These are phyloP conservation scores for Hydrotaea diabolus DNA, from an alignment of 2,888 invertebrate species.

Conservation along the genomic window DNA sequence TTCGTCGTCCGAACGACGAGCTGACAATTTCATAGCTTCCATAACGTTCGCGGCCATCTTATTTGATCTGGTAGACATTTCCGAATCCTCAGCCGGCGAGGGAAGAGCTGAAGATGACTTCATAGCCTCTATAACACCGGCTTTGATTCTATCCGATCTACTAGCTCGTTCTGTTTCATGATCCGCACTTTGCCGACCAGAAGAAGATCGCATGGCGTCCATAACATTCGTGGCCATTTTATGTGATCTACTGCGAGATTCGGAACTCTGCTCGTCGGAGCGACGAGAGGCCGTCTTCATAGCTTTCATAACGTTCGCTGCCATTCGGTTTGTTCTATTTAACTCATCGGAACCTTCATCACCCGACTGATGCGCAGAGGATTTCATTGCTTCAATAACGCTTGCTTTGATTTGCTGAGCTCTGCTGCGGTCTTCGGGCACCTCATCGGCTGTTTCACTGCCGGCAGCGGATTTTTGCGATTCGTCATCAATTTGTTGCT, in stretches of 20 bases:
- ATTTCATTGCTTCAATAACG: conserved; percentile 7
- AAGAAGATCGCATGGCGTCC: background rate
- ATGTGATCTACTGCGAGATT: background rate
- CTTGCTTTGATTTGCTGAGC: background rate
- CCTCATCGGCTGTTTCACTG: conserved; percentile 1
- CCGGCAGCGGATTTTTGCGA: background rate
- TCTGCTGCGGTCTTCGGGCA: background rate
- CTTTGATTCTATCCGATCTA: conserved; percentile 14
- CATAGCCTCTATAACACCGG: background rate
- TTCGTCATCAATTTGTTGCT: background rate
- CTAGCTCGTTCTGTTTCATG: background rate
- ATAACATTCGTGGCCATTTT: conserved; percentile 15
- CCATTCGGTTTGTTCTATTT: background rate
- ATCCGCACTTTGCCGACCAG: background rate
- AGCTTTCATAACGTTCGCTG: background rate
- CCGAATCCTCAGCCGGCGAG: background rate
- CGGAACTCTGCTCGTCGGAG: background rate
- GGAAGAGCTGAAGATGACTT: background rate
- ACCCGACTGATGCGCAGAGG: background rate
- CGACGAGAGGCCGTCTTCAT: background rate
- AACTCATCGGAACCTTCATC: background rate
- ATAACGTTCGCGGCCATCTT: conserved; percentile 13
- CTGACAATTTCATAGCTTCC: background rate
- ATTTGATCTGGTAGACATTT: background rate
- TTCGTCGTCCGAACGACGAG: background rate